phyloP scores from a whole-genome alignment of 2,113 vertebrate genomes.

The Coptodon bakossiorum region DNA sequence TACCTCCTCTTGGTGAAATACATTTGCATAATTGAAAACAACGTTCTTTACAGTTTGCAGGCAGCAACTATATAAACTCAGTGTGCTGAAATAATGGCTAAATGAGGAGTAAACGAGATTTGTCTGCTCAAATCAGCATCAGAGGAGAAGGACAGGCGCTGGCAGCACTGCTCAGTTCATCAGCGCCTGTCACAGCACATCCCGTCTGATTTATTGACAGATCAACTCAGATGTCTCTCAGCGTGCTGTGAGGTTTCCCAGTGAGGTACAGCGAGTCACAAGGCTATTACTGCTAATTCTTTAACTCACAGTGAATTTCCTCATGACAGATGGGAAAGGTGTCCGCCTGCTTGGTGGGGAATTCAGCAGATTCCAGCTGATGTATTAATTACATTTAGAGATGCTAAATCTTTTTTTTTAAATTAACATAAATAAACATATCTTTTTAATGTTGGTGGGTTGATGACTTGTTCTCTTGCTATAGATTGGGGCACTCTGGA shows the following conservation, averaged over 20 bases:
- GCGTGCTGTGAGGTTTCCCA: background rate
- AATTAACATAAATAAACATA: background rate
- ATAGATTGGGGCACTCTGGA: background rate
- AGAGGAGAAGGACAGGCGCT: background rate
- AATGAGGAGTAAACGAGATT: slow-evolving; percentile 20
- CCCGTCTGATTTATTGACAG: slow-evolving; percentile 26
- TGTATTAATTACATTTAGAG: background rate
- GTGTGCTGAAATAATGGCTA: background rate
- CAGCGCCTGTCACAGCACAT: background rate
- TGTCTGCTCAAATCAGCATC: slow-evolving; percentile 28
- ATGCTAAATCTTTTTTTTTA: rapidly evolving
- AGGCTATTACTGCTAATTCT: background rate
- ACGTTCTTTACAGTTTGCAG: background rate
- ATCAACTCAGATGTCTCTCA: slow-evolving; percentile 7
- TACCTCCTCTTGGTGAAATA: background rate
- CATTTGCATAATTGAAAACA: slow-evolving; percentile 6
- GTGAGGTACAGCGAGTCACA: background rate
- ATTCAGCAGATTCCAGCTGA: rapidly evolving
- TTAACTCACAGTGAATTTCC: background rate
- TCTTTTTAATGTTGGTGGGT: background rate
- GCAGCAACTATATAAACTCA: background rate
- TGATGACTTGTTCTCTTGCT: background rate
- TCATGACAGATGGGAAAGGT: background rate
- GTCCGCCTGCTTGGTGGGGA: background rate
- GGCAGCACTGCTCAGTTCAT: slow-evolving; percentile 29